Conservation (phyloP, 2,888 invertebrate genomes). For the Drosophila mimetica region DNA sequence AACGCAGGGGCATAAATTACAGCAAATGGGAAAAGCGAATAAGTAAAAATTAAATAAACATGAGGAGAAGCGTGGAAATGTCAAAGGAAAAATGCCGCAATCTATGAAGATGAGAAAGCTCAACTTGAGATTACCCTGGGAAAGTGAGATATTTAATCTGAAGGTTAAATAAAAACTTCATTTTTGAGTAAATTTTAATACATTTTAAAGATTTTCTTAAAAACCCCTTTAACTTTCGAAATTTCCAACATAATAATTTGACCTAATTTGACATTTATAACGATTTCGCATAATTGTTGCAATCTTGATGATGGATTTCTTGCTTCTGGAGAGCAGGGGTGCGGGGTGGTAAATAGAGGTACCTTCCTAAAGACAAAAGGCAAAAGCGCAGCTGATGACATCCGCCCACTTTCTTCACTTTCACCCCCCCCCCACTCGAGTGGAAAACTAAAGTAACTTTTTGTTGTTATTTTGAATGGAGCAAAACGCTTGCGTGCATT, state of each 20-base stretch:
- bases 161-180: no score
- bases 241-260: neutral
- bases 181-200: no score
- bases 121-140: constrained; percentile 3
- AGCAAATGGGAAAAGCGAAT: constrained; percentile 54
- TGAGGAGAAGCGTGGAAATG: constrained; percentile 35
- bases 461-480: constrained; percentile 25
- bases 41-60: constrained; percentile 66
- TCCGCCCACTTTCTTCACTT: neutral
- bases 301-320: constrained; percentile 1
- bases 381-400: constrained; percentile 9
- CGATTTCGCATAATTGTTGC: neutral
- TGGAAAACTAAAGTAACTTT: constrained; percentile 18
- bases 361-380: constrained; percentile 16
- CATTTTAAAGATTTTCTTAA: no score
- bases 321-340: neutral
- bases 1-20: constrained; percentile 50
- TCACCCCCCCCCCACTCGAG: neutral
- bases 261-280: neutral
- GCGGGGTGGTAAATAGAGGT: neutral
- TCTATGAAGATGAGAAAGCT: neutral
- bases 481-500: constrained; percentile 44
- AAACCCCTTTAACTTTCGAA: neutral
- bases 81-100: constrained; percentile 29
- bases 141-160: no score